Percentiles rank a stretch among this genome's conserved stretches.
Conservation (phyloP, 2,888 invertebrate species). For the Drepana falcataria region DNA sequence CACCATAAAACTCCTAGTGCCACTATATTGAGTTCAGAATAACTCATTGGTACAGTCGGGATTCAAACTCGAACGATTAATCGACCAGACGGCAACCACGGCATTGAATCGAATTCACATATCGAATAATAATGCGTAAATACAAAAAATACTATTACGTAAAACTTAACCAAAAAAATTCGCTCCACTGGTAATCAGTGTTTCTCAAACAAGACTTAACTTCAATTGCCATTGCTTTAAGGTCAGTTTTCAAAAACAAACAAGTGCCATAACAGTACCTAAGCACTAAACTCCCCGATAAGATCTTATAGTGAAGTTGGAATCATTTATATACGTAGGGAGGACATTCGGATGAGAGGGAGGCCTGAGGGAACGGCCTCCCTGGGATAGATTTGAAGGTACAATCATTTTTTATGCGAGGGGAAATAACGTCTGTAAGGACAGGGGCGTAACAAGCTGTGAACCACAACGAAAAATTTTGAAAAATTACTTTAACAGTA, state of each 20-base stretch:
- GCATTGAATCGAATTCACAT: too few species aligned
- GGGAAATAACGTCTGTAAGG: slow-evolving; percentile 52
- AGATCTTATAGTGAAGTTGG: slow-evolving; percentile 38
- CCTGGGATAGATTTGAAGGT: slow-evolving; percentile 77
- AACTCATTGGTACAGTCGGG: too few species aligned
- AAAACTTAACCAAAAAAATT: too few species aligned
- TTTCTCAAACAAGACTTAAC: not conserved
- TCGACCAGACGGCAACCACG: too few species aligned
- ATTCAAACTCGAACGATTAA: too few species aligned
- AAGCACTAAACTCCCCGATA: slow-evolving; percentile 4
- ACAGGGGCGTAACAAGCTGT: slow-evolving; percentile 27
- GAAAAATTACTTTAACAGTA: not conserved
- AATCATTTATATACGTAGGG: slow-evolving; percentile 57
- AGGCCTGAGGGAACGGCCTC: slow-evolving; percentile 55
- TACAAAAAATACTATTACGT: too few species aligned
- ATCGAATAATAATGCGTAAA: too few species aligned
- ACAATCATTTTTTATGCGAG: slow-evolving; percentile 79
- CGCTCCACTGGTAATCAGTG: too few species aligned
- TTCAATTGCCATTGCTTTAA: not conserved
- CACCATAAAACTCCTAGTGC: too few species aligned
- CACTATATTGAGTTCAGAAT: too few species aligned
- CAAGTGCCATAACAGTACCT: not conserved
- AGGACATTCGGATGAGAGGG: slow-evolving; percentile 30
- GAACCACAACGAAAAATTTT: not conserved
- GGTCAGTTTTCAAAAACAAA: not conserved